Evolutionary conservation across 2,113 vertebrate species (phyloP), one percentile per base, ranked within the genome.

Genomic region (Martes martes): DNA sequence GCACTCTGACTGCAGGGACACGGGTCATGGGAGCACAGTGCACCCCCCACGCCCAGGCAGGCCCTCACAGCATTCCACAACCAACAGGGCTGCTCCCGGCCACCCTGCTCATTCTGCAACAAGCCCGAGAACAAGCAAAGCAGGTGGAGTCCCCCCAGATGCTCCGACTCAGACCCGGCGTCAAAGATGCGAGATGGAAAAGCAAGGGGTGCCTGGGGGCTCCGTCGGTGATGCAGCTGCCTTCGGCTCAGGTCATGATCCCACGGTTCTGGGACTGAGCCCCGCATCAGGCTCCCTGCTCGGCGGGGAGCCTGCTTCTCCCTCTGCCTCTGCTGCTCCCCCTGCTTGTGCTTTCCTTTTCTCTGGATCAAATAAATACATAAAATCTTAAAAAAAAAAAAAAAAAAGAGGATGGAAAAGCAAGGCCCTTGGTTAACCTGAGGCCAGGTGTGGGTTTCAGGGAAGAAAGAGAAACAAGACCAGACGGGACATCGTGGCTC

Each of bases 161-260:
- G 42, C 42, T 4, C 7, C 1, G 7, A 45, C 26, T 10, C 24
- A 7, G 28, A 47, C 23, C 14, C 0, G 14, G 42, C 7, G 1
- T 47, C 26, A 28, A 28, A 47, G 42, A 15, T 26, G 24, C 13
- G 5, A 45, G 39, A 45, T 1, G 39, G 73, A 76, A 76, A 76
- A 42, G 23, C 36, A 24, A 9, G 26, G 14, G 63, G 63, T 6
- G 6, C 31, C 63, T 16, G 28, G 28, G 63, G 28, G 28, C 14
- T 65, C 63, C 1, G 14, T 33, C 2, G 6, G 13, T 16, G 63
- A 65, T 14, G 63, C 5, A 5, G 31, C 63, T 65, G 63, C 63
- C 15, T 67, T 33, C 14, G 0, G 31, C 31, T 67, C 31, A 33
- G 31, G 63, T 67, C 31, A 16, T 33, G 63, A 33, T 33, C 63